Evolutionary conservation across 1,140 invertebrate species (phyloP).

Genomic region (Aphaenogaster ashmeadi): DNA sequence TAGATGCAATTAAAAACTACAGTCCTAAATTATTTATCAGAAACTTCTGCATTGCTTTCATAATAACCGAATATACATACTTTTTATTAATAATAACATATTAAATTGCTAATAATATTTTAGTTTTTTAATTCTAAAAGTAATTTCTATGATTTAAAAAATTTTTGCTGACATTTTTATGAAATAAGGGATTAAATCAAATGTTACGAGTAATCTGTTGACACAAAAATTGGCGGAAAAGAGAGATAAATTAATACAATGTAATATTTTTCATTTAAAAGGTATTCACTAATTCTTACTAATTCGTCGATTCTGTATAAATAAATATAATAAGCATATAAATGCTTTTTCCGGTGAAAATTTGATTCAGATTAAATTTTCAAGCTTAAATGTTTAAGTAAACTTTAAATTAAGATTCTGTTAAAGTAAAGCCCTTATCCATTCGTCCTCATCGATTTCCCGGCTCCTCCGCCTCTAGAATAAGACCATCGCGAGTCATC

Average conservation of each 20-base stretch:
- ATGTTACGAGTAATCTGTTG: background rate
- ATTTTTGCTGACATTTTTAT: background rate
- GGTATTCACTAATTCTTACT: background rate
- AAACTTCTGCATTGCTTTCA: background rate
- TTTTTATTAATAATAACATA: background rate
- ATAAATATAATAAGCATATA: background rate
- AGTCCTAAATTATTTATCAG: background rate
- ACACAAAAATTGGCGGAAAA: background rate
- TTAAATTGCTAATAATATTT: background rate
- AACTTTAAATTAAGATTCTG: constrained; percentile 2
- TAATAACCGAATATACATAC: background rate
- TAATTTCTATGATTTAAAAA: background rate
- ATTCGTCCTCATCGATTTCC: constrained; percentile 8
- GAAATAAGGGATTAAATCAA: background rate
- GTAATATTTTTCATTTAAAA: background rate
- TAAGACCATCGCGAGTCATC: background rate
- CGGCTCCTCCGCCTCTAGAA: background rate
- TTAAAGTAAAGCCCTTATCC: background rate
- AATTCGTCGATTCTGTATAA: background rate
- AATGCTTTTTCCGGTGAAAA: background rate
- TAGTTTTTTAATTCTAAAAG: background rate
- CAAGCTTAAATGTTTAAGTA: constrained; percentile 17
- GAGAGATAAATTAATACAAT: background rate
- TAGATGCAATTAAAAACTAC: constrained; percentile 18
- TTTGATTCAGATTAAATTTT: constrained; percentile 24